These are phyloP conservation scores for Vanessa cardui DNA, from an alignment of 2,888 invertebrate species.

Conservation along the genomic window DNA sequence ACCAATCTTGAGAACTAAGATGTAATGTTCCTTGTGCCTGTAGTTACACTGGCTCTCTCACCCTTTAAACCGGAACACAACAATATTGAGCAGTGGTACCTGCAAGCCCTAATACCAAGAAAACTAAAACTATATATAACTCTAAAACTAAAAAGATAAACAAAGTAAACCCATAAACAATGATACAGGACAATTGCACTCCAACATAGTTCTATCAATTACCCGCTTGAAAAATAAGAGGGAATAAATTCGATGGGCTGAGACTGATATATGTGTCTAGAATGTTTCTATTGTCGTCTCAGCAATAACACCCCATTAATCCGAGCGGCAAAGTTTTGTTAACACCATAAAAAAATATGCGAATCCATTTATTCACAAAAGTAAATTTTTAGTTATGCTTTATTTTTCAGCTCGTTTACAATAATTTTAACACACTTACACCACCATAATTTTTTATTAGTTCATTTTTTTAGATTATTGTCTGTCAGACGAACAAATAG, in stretches of 20 bases:
- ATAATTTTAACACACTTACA: background rate
- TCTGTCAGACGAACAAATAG: too few relatives aligned
- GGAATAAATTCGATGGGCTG: slow-evolving; percentile 40
- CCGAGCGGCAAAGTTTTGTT: slow-evolving; percentile 43
- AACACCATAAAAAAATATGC: background rate
- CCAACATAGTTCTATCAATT: slow-evolving; percentile 25
- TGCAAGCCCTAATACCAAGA: too few relatives aligned
- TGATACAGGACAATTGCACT: slow-evolving; percentile 14
- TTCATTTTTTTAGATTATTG: too few relatives aligned
- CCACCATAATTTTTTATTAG: too few relatives aligned
- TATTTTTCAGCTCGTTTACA: background rate
- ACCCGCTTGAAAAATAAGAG: slow-evolving; percentile 34
- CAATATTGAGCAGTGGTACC: too few relatives aligned
- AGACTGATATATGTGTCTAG: slow-evolving; percentile 63
- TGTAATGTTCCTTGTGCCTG: too few relatives aligned
- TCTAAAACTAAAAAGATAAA: background rate
- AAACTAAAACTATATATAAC: background rate
- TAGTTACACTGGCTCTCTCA: too few relatives aligned
- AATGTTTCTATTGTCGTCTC: slow-evolving; percentile 57
- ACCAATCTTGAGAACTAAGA: too few relatives aligned
- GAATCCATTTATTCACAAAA: background rate
- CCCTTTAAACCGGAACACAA: too few relatives aligned
- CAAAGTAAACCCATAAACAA: slow-evolving; percentile 17
- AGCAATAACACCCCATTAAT: slow-evolving; percentile 53
- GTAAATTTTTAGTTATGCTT: background rate